These are phyloP conservation scores for Chloroclysta siterata DNA, from an alignment of 2,888 invertebrate species.

Conservation along the genomic window DNA sequence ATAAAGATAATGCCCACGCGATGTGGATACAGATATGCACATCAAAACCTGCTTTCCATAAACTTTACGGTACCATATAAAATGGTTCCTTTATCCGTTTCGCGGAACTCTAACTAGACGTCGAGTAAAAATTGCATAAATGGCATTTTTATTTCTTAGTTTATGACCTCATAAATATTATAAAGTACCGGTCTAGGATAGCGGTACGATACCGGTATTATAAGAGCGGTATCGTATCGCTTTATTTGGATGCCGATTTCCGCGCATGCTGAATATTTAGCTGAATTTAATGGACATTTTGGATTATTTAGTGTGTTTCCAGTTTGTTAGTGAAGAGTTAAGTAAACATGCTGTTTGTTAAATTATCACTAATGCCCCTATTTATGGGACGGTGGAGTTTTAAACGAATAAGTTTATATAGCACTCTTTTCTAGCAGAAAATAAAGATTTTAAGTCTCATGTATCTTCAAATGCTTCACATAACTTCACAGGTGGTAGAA, in stretches of 20 bases:
- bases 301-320: conserved; percentile 1
- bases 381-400: too few species aligned
- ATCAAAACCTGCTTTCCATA: conserved; percentile 27
- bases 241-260: conserved; percentile 27
- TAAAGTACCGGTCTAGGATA: conserved; percentile 40
- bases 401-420: too few species aligned
- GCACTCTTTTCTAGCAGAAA: too few species aligned
- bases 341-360: neutral
- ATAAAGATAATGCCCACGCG: conserved; percentile 9
- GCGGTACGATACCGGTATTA: conserved; percentile 31
- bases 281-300: conserved; percentile 11
- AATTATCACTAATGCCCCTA: too few species aligned
- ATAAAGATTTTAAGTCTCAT: too few species aligned
- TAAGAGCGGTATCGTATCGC: conserved; percentile 18
- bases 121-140: conserved; percentile 57
- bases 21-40: conserved; percentile 11
- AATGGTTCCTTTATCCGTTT: conserved; percentile 25
- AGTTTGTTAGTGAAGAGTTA: neutral
- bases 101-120: conserved; percentile 33
- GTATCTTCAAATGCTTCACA: too few species aligned
- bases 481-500: too few species aligned
- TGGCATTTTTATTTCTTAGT: conserved; percentile 52
- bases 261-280: conserved; percentile 4
- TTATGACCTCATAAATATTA: conserved; percentile 57
- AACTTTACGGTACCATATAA: conserved; percentile 28